These are phyloP conservation scores for Mus minutoides DNA, from an alignment of 2,797 vertebrate species.

Conservation along the genomic window DNA sequence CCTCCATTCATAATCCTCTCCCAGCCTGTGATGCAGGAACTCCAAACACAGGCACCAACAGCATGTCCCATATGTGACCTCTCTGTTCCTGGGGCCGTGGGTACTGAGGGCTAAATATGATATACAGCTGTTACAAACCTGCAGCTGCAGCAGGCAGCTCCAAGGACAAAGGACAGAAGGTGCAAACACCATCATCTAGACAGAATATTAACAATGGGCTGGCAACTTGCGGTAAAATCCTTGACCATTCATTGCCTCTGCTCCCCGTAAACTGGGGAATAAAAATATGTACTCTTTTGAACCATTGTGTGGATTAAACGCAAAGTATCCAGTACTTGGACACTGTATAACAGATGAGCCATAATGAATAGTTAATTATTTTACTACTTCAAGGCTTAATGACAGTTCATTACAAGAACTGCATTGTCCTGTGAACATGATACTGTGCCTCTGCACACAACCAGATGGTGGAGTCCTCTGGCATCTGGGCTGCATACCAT, in stretches of 20 bases:
- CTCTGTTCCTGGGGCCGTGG: neutral
- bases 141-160: neutral
- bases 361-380: neutral
- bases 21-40: accelerated
- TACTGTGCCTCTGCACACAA: neutral
- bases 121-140: accelerated
- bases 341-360: neutral
- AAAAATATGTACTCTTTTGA: neutral
- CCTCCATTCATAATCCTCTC: neutral
- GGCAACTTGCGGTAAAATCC: neutral
- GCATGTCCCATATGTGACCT: accelerated
- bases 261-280: neutral
- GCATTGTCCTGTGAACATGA: neutral
- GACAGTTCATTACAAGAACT: neutral
- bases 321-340: neutral
- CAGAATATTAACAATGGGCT: neutral
- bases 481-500: neutral
- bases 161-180: neutral
- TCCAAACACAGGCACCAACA: neutral
- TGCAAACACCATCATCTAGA: neutral
- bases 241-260: neutral
- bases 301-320: neutral
- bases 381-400: neutral
- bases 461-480: neutral
- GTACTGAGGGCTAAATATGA: neutral